Evolutionary conservation across 2,113 vertebrate species (phyloP), one percentile per base, ranked within the genome.

Genomic region (Pterocles orientalis): DNA sequence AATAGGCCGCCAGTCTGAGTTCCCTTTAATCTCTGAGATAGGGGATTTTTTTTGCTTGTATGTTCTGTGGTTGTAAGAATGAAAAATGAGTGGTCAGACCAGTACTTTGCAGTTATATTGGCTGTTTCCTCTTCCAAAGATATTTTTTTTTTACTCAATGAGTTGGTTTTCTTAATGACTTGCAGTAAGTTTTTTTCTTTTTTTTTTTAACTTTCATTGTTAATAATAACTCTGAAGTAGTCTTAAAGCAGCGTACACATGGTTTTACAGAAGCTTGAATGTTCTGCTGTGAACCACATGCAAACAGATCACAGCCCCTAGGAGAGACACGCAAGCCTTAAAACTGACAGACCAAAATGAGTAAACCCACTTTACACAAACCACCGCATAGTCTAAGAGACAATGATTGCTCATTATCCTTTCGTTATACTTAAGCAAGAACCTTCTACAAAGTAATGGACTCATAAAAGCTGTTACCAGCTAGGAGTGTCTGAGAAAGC

Each of bases 51-150:
- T 71, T 73, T 31, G 7, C 66, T 76, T 96, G n/a, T 61, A 33
- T 57, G 33, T 70, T 89, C 94, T 95, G 80, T 60, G 69, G 78
- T 71, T 94, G 54, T 84, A 96, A 97, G 75, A 97, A 97, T 95
- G 96, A 96, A 97, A 97, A 97, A 96, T 70, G 68, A 93, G 86
- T 89, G 92, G 81, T 96, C 96, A 97, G 75, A 89, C 56, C 2
- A 0, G 87, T 94, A 96, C 79, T 95, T 96, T 95, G 90, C 92
- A 97, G 96, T 96, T 94, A 77, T 71, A 94, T 95, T 84, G 60
- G 68, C 78, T 91, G 84, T 88, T 97, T 97, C 93, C 96, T 96
- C 89, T 96, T 93, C 51, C 69, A 86, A 75, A 95, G 87, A 96
- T 90, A 85, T 70, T 68, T 60, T 56, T 86, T 90, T 93, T 92